Evolutionary conservation across 2,113 vertebrate species (phyloP), one percentile per base, ranked within the genome.

Genomic region (Spea multiplicata): DNA sequence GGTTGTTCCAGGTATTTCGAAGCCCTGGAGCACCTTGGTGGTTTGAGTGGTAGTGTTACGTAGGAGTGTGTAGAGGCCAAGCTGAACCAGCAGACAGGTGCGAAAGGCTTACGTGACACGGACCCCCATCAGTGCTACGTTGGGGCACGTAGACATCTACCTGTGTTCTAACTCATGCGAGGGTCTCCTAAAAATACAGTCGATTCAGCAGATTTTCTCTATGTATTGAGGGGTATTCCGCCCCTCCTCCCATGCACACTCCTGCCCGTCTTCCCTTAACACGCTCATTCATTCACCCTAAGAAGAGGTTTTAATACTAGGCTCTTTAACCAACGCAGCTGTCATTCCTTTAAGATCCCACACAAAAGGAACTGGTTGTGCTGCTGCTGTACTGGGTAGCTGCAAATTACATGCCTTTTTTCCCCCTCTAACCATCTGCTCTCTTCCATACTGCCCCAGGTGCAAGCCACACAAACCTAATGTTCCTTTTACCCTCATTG

Each of bases 141-240:
- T n/a, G 67, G 57, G 88, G 86, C 91, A 87, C 86, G 90, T 88
- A 91, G 30, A 30, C 30, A 2, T n/a, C n/a, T n/a, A n/a, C n/a
- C n/a, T n/a, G 30, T 30, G 30, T 30, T 30, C 30, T 2, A 30
- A 30, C 30, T 30, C 1, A 52, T 52, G 50, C 50, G 6, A 7
- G 1, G 6, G 9, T 52, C 9, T 10, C 9, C 9, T 52, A 52
- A 52, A 52, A 6, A 52, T 52, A 10, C 50, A 52, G 50, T 52
- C 9, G 6, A 52, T 10, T 7, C 6, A 52, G 50, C 50, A 52
- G 50, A 52, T 6, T 6, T 52, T 52, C 9, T 52, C 57, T 61
- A n/a, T n/a, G 57, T 61, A 13, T 61, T 61, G 8, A 61, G 57
- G 57, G 57, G 14, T 13, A 10, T 13, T 10, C 57, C 13, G 1